Base-by-base conservation (phyloP, 2,113 vertebrate species). In the Campylorhamphus procurvoides region DNA sequence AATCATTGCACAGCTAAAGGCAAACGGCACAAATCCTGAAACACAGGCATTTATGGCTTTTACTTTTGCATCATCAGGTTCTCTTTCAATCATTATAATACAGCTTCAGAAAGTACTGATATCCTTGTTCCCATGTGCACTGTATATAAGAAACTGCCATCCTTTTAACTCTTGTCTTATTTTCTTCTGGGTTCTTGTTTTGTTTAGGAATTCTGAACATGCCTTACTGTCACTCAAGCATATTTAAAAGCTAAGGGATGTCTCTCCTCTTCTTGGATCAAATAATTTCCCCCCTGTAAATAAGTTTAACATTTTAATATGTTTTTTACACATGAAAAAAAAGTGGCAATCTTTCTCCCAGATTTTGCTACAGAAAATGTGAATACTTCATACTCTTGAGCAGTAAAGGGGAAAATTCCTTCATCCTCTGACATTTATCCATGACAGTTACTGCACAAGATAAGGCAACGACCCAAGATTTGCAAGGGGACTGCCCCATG, bases 381-480 rank as follows among this genome's bases (percentile, higher is more conserved):
- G 85, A 94, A 58, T 92, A 69, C 25, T 90, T 92, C 29, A 52
- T 75, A 91, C 10, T 94, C 46, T 55, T 75, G 83, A 68, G 62
- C 87, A 96, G 44, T 53, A 73, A 73, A 89, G 29, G 50, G 52
- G 77, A 84, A 82, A 89, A 75, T 75, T 87, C 55, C 93, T 97
- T 94, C 84, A 93, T 93, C 74, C 94, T 93, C 62, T 91, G 96
- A 73, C 44, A 83, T 47, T 56, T 7, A 39, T n/a, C 84, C 93
- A 87, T 94, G 89, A 96, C 90, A 93, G 80, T 77, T 78, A 68
- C 87, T 27, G 39, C 84, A 94, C 80, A 94, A 97, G 97, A 97
- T 96, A 98, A 97, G 95, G 96, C 97, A 97, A 96, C 85, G 75
- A 96, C 92, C 95, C 89, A 94, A 74, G 89, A 92, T 93, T 89